Evolutionary conservation across 1,140 invertebrate species (phyloP), one percentile per base, ranked within the genome.

Genomic region (Monochamus saltuarius): DNA sequence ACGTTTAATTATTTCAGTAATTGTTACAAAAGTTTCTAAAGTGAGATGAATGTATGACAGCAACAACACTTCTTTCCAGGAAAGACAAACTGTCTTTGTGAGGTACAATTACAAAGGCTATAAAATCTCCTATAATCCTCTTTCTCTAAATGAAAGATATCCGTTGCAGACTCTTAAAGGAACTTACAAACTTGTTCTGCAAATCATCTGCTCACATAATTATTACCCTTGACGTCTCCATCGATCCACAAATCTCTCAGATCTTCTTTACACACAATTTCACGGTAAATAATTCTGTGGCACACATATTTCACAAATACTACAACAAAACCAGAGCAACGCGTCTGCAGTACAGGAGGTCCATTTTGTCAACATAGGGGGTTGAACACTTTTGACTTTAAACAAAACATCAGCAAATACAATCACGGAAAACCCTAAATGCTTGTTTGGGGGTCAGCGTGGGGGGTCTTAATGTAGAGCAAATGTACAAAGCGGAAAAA

Each of bases 311-410:
- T 52, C 53, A 52, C 55, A 56, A 60, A 55, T 36, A 43, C 39
- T 37, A 45, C 45, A 34, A 37, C 45, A 61, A 50, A 39, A 45
- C 22, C 22, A 6, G 22, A 29, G 22, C 6, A 29, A 29, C 16
- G 11, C 14, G 38, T 34, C 56, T 35, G 16, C 47, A 36, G 22
- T 45, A 46, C 64, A 56, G 62, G 65, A 61, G 17, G 65, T 64
- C 65, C 65, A 62, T 64, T 66, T 58, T 64, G 65, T 66, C 65
- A 60, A 60, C 65, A 60, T 49, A 56, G 61, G 57, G 52, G 37
- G 53, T 36, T 47, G 49, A 50, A 53, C 56, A 60, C 43, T 64
- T 66, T 59, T 56, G 61, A 64, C 53, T 66, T 66, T 64, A 66
- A 61, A 66, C 65, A 66, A 64, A 64, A 64, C 56, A 42, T 14